phyloP scores from a whole-genome alignment of 2,888 invertebrate species.

The Eristalis arbustorum region DNA sequence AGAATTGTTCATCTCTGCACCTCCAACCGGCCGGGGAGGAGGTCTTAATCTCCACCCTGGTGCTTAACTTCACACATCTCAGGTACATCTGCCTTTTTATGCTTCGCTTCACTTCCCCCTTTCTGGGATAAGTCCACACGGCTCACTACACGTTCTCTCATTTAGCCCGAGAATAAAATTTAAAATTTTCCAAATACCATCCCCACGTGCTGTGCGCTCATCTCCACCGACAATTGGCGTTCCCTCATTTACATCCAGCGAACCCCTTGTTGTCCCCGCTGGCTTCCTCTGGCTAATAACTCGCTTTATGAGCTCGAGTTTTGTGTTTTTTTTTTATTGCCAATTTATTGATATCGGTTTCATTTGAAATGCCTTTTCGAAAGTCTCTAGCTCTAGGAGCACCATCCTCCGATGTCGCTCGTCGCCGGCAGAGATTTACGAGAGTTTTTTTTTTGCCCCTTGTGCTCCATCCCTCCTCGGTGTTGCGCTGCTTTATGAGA shows the following conservation, averaged over 20 bases:
- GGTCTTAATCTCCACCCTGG: not conserved
- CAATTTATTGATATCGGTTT: slow-evolving; percentile 49
- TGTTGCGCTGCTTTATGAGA: slow-evolving; percentile 8
- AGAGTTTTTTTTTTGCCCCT: not conserved
- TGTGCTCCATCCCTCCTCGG: not conserved
- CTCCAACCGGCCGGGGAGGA: not conserved
- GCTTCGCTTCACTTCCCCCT: not conserved
- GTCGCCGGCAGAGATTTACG: slow-evolving; percentile 18
- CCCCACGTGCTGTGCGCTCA: slow-evolving; percentile 4
- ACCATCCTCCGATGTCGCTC: slow-evolving; percentile 6
- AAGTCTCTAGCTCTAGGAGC: slow-evolving; percentile 33
- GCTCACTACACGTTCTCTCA: not conserved
- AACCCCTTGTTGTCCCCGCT: not conserved
- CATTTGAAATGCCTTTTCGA: slow-evolving; percentile 11
- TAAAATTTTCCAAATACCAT: not conserved
- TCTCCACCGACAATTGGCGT: not conserved
- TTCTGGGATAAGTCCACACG: not conserved
- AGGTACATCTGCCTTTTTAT: not conserved
- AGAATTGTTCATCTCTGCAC: not conserved
- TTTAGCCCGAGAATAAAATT: not conserved
- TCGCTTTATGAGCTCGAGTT: slow-evolving; percentile 19
- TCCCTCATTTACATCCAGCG: not conserved
- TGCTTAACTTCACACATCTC: not conserved
- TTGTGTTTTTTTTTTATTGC: slow-evolving; percentile 14
- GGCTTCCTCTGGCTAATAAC: slow-evolving; percentile 5